Conservation (phyloP, 1,140 invertebrate genomes). For the Hormaphis cornu region DNA sequence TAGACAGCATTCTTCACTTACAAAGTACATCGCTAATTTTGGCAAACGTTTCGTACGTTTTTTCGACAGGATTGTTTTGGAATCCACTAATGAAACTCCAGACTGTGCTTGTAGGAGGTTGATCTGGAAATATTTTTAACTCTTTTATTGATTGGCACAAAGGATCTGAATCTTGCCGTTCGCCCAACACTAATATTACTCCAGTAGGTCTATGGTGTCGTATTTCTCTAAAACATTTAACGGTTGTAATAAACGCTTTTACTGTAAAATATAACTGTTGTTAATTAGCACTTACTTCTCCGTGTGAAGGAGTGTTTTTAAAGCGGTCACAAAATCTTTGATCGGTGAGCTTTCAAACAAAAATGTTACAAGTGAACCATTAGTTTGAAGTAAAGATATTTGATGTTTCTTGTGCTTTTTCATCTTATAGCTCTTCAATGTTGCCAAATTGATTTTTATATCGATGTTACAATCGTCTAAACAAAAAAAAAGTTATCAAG, state of each 20-base stretch:
- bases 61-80: constrained; percentile 65
- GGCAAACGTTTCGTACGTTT: constrained; percentile 70
- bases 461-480: constrained; percentile 7
- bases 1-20: too few species aligned
- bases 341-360: constrained; percentile 80
- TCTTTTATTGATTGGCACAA: constrained; percentile 75
- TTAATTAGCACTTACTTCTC: constrained; percentile 33
- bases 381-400: constrained; percentile 61
- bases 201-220: constrained; percentile 17
- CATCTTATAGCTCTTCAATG: constrained; percentile 55
- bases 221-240: constrained; percentile 1
- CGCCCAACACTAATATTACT: constrained; percentile 47
- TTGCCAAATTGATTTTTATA: constrained; percentile 25
- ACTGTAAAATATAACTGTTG: neutral
- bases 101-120: constrained; percentile 50
- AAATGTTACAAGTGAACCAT: constrained; percentile 63
- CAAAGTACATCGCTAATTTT: constrained; percentile 62
- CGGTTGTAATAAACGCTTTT: constrained; percentile 13
- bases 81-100: constrained; percentile 63
- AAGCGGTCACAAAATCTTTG: constrained; percentile 59
- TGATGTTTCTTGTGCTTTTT: constrained; percentile 58
- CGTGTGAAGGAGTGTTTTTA: constrained; percentile 53
- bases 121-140: constrained; percentile 66
- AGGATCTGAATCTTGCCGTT: constrained; percentile 56
- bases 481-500: too few species aligned